Conservation (phyloP, 2,797 vertebrate species). For the Rhyacichthys aspro region DNA sequence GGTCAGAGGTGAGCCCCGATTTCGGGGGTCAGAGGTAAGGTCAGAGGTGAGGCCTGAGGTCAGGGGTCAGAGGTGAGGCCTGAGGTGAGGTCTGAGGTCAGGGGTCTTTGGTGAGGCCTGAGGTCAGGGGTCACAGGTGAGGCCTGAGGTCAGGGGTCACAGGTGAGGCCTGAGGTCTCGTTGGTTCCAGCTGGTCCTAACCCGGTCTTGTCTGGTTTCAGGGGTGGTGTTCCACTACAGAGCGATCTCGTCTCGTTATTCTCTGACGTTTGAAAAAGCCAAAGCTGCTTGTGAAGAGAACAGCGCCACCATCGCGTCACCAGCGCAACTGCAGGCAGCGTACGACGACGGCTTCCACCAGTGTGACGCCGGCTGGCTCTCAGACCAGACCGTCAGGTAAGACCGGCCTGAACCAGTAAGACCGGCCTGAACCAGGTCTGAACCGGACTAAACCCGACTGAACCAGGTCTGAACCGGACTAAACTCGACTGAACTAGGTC, state of each 20-base stretch:
- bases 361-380: conserved; percentile 97
- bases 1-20: conserved; percentile 91
- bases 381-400: conserved; percentile 97
- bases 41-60: no score
- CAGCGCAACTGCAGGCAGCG: conserved; percentile 94
- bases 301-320: conserved; percentile 90
- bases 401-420: not conserved
- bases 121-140: no score
- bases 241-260: conserved; percentile 94
- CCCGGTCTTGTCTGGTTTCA: conserved; percentile 53
- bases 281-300: conserved; percentile 93
- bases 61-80: no score
- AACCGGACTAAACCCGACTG: not conserved
- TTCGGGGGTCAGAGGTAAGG: no score
- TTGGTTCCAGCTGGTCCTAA: not conserved
- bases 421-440: not conserved
- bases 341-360: conserved; percentile 97
- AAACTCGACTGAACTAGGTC: no score
- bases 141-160: no score
- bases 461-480: not conserved
- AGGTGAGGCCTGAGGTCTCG: no score
- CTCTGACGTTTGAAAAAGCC: conserved; percentile 91
- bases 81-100: no score
- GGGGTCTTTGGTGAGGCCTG: no score
- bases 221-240: conserved; percentile 97